phyloP scores from a whole-genome alignment of 2,797 vertebrate species.

The Emydoidea blandingii region DNA sequence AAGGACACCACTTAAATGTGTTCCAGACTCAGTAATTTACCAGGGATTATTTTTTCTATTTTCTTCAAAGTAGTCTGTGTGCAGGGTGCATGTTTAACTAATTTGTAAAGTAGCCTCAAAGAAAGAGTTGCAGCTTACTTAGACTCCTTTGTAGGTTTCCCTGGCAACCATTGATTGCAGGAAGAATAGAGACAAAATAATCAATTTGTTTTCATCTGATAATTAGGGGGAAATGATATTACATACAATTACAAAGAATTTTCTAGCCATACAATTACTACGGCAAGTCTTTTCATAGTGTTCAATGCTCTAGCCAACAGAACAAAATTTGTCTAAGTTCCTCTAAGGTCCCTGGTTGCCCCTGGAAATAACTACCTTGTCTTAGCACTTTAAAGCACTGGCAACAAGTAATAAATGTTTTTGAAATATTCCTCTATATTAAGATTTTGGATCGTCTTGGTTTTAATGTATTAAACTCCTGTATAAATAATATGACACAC shows the following conservation, averaged over 20 bases:
- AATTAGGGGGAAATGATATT: slow-evolving; percentile 57
- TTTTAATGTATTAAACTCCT: slow-evolving; percentile 67
- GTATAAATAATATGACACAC: slow-evolving; percentile 57
- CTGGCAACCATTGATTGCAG: slow-evolving; percentile 51
- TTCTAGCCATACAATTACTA: slow-evolving; percentile 10
- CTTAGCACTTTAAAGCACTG: slow-evolving; percentile 43
- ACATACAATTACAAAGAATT: slow-evolving; percentile 39
- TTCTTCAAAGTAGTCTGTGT: slow-evolving; percentile 51
- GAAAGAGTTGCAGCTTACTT: slow-evolving; percentile 46
- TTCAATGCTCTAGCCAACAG: slow-evolving; percentile 27
- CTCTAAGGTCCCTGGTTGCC: slow-evolving; percentile 48
- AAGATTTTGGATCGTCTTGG: slow-evolving; percentile 67
- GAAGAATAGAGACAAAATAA: slow-evolving; percentile 59
- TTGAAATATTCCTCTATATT: slow-evolving; percentile 63
- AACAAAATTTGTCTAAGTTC: slow-evolving; percentile 33
- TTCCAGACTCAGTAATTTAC: slow-evolving; percentile 52
- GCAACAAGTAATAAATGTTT: slow-evolving; percentile 52
- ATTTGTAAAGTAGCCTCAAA: slow-evolving; percentile 53
- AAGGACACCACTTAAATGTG: slow-evolving; percentile 40
- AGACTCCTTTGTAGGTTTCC: slow-evolving; percentile 45
- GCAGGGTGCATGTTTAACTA: slow-evolving; percentile 41
- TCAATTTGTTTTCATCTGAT: slow-evolving; percentile 67
- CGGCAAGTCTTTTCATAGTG: neutral
- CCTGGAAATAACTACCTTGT: slow-evolving; percentile 56
- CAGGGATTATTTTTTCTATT: slow-evolving; percentile 40